Base-by-base conservation (phyloP, 2,113 vertebrate species). In the Macrotis lagotis region DNA sequence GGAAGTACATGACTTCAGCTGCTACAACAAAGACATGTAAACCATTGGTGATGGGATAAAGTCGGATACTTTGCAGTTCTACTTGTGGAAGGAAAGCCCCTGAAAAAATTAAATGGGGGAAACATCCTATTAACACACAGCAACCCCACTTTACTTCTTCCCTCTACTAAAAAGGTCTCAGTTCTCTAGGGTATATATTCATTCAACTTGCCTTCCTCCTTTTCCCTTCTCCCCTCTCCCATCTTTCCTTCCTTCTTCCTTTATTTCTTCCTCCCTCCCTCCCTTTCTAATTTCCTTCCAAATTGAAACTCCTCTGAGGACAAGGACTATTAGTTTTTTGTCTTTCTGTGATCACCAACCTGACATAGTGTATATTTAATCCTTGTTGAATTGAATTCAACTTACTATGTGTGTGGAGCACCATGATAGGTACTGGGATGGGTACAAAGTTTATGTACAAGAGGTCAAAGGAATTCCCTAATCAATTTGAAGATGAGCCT, bases 1-100 rank as follows among this genome's bases (percentile, higher is more conserved):
- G 98, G 97, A 99, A 99, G 98, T 99, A 99, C 92, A 99, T 96
- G 0, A 98, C 97, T 98, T 99, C 99, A 74, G 99, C 99, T 25
- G 98, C 99, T 96, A 99, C 98, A 88, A 99, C 99, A 51, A 99
- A 99, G 94, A 99, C 98, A 94, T 99, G 99, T 92, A 99, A 98
- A 31, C 99, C 99, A 26, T 98, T 98, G 0, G 99, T 99, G 37
- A 99, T 99, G 44, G 99, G 99, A 97, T 99, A 99, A 48, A 99
- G 99, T 93, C 98, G 99, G 53, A 99, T 97, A 51, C 98, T 99
- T 96, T 99, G 99, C 53, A 99, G 98, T 97, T 99, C 98, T 0
- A 95, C 96, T 0, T 98, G 98, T 49, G 98, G 98, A 97, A 99
- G 99, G 97, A 99, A 99, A 26, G 99, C 99, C 55, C 99, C 99